A percentile compares a stretch with the other conserved stretches of the same genome.
phyloP scores from a whole-genome alignment of 1,140 invertebrate species.

The Acromyrmex charruanus region DNA sequence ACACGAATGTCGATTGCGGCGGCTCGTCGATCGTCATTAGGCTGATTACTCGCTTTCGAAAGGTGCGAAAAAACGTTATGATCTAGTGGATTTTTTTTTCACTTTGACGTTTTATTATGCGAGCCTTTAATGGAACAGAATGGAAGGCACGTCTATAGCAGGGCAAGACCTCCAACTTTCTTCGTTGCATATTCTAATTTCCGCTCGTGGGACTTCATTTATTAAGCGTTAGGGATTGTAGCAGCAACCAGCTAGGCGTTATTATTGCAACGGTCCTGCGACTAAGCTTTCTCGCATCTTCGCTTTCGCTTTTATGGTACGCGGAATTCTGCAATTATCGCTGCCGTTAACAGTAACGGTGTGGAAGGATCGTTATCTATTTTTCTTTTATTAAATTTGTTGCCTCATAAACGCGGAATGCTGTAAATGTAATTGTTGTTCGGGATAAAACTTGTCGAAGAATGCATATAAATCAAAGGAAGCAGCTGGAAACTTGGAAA shows the following conservation, averaged over 20 bases:
- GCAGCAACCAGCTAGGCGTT: background rate
- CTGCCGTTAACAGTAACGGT: slow-evolving; percentile 19
- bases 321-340: slow-evolving; percentile 27
- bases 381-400: slow-evolving; percentile 11
- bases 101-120: slow-evolving; percentile 19
- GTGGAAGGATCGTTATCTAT: background rate
- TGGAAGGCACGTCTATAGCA: slow-evolving; percentile 28
- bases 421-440: background rate
- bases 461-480: background rate
- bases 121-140: slow-evolving; percentile 53
- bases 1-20: slow-evolving; percentile 25
- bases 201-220: slow-evolving; percentile 31
- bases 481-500: background rate
- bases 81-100: background rate
- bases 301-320: slow-evolving; percentile 1
- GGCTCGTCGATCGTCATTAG: slow-evolving; percentile 45
- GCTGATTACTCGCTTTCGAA: slow-evolving; percentile 33
- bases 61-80: slow-evolving; percentile 8
- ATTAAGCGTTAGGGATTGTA: slow-evolving; percentile 8
- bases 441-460: slow-evolving; percentile 1
- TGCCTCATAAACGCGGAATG: background rate
- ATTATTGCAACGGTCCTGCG: slow-evolving; percentile 39
- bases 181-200: slow-evolving; percentile 58
- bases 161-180: slow-evolving; percentile 30
- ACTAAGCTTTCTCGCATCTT: slow-evolving; percentile 43